phyloP scores from a whole-genome alignment of 2,113 vertebrate genomes.

The Anarhynchus alexandrinus region DNA sequence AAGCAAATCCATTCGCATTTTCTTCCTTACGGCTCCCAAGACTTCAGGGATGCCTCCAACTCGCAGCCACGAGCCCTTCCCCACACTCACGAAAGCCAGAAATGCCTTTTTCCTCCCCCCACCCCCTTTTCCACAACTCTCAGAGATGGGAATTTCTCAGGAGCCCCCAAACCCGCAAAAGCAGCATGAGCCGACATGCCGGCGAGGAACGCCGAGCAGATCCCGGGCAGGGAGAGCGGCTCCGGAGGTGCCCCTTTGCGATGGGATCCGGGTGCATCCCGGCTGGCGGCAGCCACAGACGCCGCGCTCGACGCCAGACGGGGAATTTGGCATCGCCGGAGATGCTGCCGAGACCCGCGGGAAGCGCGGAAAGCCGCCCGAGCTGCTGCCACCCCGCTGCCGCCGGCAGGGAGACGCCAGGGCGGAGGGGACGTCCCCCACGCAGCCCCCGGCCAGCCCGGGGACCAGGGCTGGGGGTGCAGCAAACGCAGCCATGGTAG shows the following conservation, averaged over 20 bases:
- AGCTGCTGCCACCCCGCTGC: not conserved
- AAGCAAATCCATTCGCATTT: not conserved
- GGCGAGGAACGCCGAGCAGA: not conserved
- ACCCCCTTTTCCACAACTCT: not conserved
- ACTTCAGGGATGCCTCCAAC: not conserved
- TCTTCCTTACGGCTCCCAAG: not conserved
- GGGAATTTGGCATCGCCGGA: not conserved
- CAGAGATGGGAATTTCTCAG: not conserved
- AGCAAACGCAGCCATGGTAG: fast-evolving
- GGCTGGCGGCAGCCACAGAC: not conserved
- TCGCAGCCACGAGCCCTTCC: not conserved
- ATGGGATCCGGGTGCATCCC: not conserved
- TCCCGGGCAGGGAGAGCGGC: not conserved
- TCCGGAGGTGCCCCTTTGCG: not conserved
- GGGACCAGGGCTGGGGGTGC: not conserved
- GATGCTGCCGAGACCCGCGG: fast-evolving
- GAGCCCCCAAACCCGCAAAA: not conserved
- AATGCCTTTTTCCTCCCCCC: not conserved
- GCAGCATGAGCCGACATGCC: fast-evolving
- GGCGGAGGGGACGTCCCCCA: not conserved
- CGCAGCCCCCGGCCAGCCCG: fast-evolving
- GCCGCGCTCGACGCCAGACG: fast-evolving
- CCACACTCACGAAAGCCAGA: not conserved
- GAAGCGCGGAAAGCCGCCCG: fast-evolving
- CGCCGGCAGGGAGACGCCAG: fast-evolving